Conservation (phyloP, 2,888 invertebrate species). For the Drosophila conformis region DNA sequence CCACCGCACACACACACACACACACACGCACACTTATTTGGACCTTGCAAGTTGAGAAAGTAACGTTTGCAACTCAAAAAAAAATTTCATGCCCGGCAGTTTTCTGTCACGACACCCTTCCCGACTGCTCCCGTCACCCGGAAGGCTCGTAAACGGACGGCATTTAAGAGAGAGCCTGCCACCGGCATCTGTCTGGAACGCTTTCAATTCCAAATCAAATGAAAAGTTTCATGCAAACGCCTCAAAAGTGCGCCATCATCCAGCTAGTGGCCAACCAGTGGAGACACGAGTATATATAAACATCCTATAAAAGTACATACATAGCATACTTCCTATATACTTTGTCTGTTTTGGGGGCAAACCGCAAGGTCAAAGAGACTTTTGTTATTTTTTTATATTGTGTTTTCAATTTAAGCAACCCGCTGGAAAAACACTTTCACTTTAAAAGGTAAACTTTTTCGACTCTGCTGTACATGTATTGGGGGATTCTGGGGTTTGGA, state of each 20-base stretch:
- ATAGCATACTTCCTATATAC: neutral
- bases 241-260: conserved; percentile 53
- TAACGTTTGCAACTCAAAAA: conserved; percentile 34
- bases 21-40: conserved; percentile 6
- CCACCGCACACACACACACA: conserved; percentile 2
- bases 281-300: conserved; percentile 2
- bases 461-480: neutral
- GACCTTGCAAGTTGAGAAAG: conserved; percentile 42
- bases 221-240: conserved; percentile 59
- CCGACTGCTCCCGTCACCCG: neutral
- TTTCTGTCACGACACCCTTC: conserved; percentile 28
- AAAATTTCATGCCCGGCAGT: conserved; percentile 63
- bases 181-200: conserved; percentile 56
- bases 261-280: conserved; percentile 25
- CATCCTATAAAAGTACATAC: conserved; percentile 2
- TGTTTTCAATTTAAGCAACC: conserved; percentile 50
- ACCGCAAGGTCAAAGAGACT: conserved; percentile 67
- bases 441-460: conserved; percentile 67
- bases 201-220: conserved; percentile 74
- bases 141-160: conserved; percentile 8
- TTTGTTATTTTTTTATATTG: conserved; percentile 52
- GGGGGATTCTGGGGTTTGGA: neutral
- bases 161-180: conserved; percentile 13
- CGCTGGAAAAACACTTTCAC: conserved; percentile 44
- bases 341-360: conserved; percentile 14